These are phyloP conservation scores for Congeria kusceri DNA, from an alignment of 2,888 invertebrate genomes.

Conservation along the genomic window DNA sequence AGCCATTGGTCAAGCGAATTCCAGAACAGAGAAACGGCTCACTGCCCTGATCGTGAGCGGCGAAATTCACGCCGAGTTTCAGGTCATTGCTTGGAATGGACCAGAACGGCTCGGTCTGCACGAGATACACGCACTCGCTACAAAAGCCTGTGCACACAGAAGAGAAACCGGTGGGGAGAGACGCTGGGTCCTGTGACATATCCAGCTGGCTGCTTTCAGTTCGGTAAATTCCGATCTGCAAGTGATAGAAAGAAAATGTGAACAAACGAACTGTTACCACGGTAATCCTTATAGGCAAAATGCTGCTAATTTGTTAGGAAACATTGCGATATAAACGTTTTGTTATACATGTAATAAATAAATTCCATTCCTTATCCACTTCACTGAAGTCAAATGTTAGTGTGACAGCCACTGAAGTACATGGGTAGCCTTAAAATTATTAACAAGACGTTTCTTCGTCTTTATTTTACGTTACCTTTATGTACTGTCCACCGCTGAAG, in stretches of 20 bases:
- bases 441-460: no score
- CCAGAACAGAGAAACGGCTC: constrained; percentile 73
- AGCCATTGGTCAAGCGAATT: constrained; percentile 68
- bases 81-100: constrained; percentile 69
- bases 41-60: constrained; percentile 66
- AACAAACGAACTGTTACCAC: no score
- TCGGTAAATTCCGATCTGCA: constrained; percentile 72
- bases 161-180: constrained; percentile 36
- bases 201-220: constrained; percentile 48
- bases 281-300: no score
- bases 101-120: constrained; percentile 62
- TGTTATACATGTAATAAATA: no score
- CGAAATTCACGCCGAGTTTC: constrained; percentile 75
- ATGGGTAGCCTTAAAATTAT: no score
- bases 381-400: no score
- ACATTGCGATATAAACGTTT: no score
- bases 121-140: constrained; percentile 75
- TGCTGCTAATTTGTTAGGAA: no score
- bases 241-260: background rate
- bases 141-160: constrained; percentile 70
- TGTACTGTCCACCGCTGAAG: constrained; percentile 56
- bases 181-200: constrained; percentile 28
- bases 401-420: no score
- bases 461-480: constrained; percentile 54
- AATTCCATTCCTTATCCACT: no score